A percentile compares a stretch with the other conserved stretches of the same genome.
These are phyloP conservation scores for Corydoras sp. DNA, from an alignment of 2,113 vertebrate species.

Conservation along the genomic window DNA sequence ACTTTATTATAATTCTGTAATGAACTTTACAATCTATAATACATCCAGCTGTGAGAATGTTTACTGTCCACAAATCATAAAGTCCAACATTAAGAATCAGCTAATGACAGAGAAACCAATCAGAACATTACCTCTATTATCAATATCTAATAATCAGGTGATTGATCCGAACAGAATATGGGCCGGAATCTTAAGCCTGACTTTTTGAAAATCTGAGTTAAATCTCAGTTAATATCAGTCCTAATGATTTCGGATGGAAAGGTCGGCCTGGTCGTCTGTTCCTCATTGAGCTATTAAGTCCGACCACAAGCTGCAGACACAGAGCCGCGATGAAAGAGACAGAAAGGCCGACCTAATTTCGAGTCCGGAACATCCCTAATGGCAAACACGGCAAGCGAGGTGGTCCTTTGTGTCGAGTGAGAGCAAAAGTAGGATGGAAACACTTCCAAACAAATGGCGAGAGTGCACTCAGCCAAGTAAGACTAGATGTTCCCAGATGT, in stretches of 20 bases:
- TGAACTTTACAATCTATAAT: too few relatives aligned
- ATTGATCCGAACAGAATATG: too few relatives aligned
- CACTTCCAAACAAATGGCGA: not conserved
- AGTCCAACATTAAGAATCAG: too few relatives aligned
- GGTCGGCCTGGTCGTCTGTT: not conserved
- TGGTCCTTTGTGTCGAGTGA: not conserved
- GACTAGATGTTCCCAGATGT: not conserved
- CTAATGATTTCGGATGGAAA: constrained; percentile 13
- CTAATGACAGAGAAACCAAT: too few relatives aligned
- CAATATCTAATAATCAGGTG: too few relatives aligned
- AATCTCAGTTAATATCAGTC: not conserved
- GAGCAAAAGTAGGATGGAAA: not conserved
- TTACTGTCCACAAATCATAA: too few relatives aligned
- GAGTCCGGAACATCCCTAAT: constrained; percentile 8
- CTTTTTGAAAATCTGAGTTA: too few relatives aligned
- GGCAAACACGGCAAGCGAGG: not conserved
- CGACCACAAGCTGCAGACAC: not conserved
- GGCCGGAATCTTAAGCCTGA: too few relatives aligned
- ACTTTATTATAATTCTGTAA: too few relatives aligned
- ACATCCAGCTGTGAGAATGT: too few relatives aligned
- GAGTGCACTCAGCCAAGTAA: not conserved
- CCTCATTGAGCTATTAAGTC: constrained; percentile 1
- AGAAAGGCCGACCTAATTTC: not conserved
- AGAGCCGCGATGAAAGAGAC: constrained; percentile 6
- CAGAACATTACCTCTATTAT: too few relatives aligned